phyloP scores from a whole-genome alignment of 2,113 vertebrate genomes.

The Pteronura brasiliensis region DNA sequence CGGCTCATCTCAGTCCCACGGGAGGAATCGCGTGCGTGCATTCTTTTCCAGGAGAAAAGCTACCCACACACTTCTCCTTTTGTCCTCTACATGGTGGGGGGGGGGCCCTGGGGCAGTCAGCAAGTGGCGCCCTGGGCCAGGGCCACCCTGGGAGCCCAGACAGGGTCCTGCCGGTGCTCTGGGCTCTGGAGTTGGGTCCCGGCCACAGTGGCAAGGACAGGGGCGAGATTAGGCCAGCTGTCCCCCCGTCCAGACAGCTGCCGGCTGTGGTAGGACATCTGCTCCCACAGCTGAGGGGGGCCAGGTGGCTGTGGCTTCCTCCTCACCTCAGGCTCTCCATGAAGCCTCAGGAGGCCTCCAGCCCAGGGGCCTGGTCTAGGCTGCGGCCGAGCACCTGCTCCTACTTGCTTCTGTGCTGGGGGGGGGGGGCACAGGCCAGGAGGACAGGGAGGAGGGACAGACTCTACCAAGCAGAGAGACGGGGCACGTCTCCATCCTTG shows the following conservation, averaged over 20 bases:
- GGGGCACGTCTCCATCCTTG: not conserved
- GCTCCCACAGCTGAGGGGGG: conserved; percentile 71
- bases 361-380: not conserved
- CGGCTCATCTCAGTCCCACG: not conserved
- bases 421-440: too few species aligned
- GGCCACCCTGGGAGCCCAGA: not conserved
- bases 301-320: conserved; percentile 50
- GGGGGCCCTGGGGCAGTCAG: not conserved
- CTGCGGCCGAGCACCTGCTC: not conserved
- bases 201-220: not conserved
- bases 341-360: not conserved
- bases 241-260: conserved; percentile 61
- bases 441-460: too few species aligned
- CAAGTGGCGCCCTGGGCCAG: not conserved
- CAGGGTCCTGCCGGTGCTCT: not conserved
- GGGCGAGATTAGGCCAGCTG: conserved; percentile 71
- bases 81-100: not conserved
- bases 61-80: not conserved
- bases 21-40: not conserved
- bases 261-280: conserved; percentile 64
- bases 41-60: conserved; percentile 1
- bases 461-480: not conserved
- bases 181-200: not conserved
- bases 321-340: conserved; percentile 37
- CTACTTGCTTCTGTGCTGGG: not conserved